Evolutionary conservation across 2,113 vertebrate genomes (phyloP), one percentile per base, ranked within the genome.

Genomic region (Pimephales promelas): DNA sequence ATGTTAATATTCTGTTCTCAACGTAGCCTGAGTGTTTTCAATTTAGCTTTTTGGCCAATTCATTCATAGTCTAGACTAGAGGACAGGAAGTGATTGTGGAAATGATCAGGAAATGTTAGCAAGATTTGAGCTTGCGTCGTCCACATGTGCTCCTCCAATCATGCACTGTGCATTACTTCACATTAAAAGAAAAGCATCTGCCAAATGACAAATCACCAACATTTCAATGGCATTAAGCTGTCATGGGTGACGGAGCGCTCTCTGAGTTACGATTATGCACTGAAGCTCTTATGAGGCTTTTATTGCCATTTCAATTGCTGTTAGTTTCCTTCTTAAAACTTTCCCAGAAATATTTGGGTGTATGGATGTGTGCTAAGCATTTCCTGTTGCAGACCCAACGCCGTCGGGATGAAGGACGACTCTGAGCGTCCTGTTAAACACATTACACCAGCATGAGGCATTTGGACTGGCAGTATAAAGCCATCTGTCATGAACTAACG

Each of bases 381-480:
- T 64, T 78, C 56, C 75, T 78, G n/a, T 26, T 9, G 70, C 70
- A 47, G 24, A 73, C 22, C 13, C 49, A 9, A 36, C 18, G 1
- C 70, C 18, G 24, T 43, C n/a, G 18, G 24, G 56, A 61, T 45
- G 56, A 61, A 43, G 45, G 13, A 49, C 4, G 43, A 57, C 22
- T 36, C 20, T 75, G 52, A 77, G 74, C 10, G 7, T 56, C 28
- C 73, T 78, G 34, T 61, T 59, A 20, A 78, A 78, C 34, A 26
- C 13, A 43, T 78, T 61, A 45, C 75, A 78, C 34, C 36, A 59
- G n/a, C 54, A 59, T 59, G 74, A 77, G 74, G 74, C 74, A 77
- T 77, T 77, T 57, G 74, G 3, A 13, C 74, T 59, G 74, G 22
- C 3, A n/a, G 36, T 45, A 56, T 24, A 45, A 78, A 61, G 56